Evolutionary conservation across 30 jellyfish, hydroid and myxozoan species (phyloP), one percentile per base, ranked within the genome.

Genomic region (Chironex yamaguchii): DNA sequence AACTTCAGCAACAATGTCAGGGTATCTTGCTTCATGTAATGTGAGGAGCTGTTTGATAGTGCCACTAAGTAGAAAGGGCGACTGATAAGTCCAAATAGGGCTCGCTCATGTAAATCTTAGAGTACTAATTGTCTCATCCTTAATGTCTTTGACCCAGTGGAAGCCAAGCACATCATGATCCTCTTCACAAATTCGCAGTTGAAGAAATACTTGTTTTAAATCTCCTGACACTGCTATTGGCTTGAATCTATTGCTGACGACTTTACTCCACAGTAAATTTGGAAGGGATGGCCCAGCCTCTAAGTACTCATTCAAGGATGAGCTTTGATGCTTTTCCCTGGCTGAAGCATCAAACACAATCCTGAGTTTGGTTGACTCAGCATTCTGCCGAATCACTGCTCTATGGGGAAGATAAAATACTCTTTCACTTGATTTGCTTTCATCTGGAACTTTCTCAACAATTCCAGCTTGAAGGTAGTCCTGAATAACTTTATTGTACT

Each of bases 51-150:
- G 85, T 17, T 52, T 75, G 1, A 82, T 34, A 0, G 92, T 84
- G 4, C 89, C 97, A 17, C 76, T 77, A 62, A 84, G 50, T 27
- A 83, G 70, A 68, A 90, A 90, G 13, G 90, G 92, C 48, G 83
- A 31, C 21, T 80, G 84, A n/a, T 64, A 31, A 78, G 29, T 2
- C 97, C 96, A 62, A 91, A 84, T 0, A 80, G 67, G 14, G 71
- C 92, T 48, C n/a, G 12, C 62, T 48, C 92, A n/a, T 64, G 85
- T 75, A 78, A 86, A 86, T 27, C 90, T 65, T 0, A 34, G 64
- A 36, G 90, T 80, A 65, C 49, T 83, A 64, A 12, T 28, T 36
- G 29, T 80, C 63, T 65, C 49, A 2, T 66, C 23, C 23, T 80
- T 83, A 64, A n/a, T 62, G 75, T 80, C 83, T 49, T 23, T 27